These are phyloP conservation scores for Syrmaticus mikado DNA, from an alignment of 2,113 vertebrate genomes.

Conservation along the genomic window DNA sequence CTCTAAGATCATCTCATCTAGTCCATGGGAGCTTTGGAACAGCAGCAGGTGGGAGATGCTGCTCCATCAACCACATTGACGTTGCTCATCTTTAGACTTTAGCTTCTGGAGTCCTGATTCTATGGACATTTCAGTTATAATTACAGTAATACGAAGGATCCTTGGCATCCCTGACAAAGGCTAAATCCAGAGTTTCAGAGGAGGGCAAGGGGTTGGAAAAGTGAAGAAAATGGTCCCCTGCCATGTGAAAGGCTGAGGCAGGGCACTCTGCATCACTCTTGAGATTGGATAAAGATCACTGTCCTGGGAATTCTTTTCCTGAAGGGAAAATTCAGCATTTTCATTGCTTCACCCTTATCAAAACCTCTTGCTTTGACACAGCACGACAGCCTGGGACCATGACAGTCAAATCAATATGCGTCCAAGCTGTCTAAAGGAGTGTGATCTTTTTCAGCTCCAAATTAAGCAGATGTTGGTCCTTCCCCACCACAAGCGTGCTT, in stretches of 20 bases:
- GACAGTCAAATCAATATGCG: slow-evolving; percentile 55
- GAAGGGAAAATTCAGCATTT: slow-evolving; percentile 26
- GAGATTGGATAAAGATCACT: background rate
- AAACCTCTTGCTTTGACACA: background rate
- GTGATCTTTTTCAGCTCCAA: slow-evolving; percentile 37
- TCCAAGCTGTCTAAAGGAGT: background rate
- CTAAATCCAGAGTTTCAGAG: background rate
- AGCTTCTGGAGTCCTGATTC: background rate
- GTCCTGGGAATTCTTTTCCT: background rate
- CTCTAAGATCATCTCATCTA: no score
- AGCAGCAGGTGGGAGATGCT: background rate
- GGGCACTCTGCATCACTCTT: background rate
- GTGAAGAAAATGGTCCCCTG: background rate
- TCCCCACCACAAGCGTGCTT: background rate
- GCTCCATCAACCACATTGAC: background rate
- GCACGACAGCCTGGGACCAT: background rate
- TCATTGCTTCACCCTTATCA: background rate
- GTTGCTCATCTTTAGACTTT: background rate
- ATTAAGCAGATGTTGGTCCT: background rate
- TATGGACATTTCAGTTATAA: background rate
- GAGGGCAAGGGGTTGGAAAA: background rate
- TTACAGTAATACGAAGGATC: background rate
- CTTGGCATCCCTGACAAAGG: background rate
- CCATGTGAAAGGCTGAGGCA: background rate
- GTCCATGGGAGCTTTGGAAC: background rate